Conservation (phyloP, 2,888 invertebrate genomes). For the Parelbella ahira region DNA sequence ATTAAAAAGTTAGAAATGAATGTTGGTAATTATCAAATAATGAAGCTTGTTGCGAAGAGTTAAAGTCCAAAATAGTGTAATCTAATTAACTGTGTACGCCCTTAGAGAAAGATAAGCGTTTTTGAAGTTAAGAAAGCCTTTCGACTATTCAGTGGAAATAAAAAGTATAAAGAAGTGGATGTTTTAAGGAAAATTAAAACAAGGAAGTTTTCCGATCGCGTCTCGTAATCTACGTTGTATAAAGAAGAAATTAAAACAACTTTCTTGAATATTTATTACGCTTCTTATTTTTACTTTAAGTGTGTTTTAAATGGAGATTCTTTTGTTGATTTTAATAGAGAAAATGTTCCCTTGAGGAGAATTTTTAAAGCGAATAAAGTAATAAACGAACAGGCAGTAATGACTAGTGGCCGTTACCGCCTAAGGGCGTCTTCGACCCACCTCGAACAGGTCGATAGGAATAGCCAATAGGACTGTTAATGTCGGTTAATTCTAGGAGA, state of each 20-base stretch:
- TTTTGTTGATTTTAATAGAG: conserved; percentile 20
- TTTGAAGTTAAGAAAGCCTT: conserved; percentile 72
- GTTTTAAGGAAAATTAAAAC: conserved; percentile 80
- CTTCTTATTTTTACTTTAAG: conserved; percentile 66
- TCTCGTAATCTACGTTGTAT: conserved; percentile 74
- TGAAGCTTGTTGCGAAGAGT: conserved; percentile 45
- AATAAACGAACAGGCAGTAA: no score
- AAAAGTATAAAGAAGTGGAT: conserved; percentile 71
- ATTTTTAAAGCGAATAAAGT: no score
- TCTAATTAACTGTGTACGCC: conserved; percentile 45
- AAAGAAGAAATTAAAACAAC: conserved; percentile 79
- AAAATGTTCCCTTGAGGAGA: no score
- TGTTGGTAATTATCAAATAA: conserved; percentile 44
- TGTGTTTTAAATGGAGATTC: conserved; percentile 51
- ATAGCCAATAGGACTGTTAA: no score
- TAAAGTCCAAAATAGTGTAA: conserved; percentile 53
- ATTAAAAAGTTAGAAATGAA: conserved; percentile 63
- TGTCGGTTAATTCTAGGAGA: no score
- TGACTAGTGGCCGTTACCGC: no score
- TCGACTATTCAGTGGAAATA: conserved; percentile 71
- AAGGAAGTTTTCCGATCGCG: conserved; percentile 76
- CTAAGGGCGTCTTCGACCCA: no score
- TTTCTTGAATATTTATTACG: conserved; percentile 78
- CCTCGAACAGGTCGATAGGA: no score
- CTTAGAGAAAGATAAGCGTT: conserved; percentile 60